Percentiles rank a stretch among this genome's conserved stretches.
Conservation (phyloP, 2,888 invertebrate species). For the Rhamphomyia laevipes region DNA sequence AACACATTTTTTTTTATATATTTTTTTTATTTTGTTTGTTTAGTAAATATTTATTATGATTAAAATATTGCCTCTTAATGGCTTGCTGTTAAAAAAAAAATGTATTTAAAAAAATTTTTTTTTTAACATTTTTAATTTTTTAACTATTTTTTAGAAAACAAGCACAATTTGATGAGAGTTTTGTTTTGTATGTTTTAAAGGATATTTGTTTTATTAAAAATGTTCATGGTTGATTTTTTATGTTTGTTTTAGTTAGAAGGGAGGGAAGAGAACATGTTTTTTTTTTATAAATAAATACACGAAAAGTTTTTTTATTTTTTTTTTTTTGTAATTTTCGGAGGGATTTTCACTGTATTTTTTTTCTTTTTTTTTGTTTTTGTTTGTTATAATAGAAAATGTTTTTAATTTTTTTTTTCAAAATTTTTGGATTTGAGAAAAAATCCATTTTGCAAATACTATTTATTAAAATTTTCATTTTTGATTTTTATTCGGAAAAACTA, state of each 20-base stretch:
- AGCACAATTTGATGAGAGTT: not conserved
- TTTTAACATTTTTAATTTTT: not conserved
- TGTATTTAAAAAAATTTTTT: not conserved
- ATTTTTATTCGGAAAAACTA: slow-evolving; percentile 44
- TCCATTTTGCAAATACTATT: not conserved
- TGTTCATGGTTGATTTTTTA: not conserved
- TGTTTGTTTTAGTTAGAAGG: not conserved
- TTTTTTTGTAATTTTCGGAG: slow-evolving; percentile 18
- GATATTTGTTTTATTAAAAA: not conserved
- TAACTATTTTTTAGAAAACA: not conserved
- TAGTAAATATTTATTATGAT: not conserved
- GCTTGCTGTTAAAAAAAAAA: not conserved
- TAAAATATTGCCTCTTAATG: slow-evolving; percentile 15
- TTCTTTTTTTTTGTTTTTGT: not conserved
- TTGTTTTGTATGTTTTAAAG: not conserved
- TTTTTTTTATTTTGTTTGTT: slow-evolving; percentile 9
- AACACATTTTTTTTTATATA: not conserved
- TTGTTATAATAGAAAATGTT: slow-evolving; percentile 8
- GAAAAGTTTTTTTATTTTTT: not conserved
- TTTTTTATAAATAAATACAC: too few relatives aligned
- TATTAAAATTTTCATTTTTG: slow-evolving; percentile 33
- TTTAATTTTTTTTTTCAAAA: slow-evolving; percentile 4
- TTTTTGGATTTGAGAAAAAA: slow-evolving; percentile 5
- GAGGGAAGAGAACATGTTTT: not conserved
- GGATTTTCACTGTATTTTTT: slow-evolving; percentile 18